These are phyloP conservation scores for Ibidorhyncha struthersii DNA, from an alignment of 2,113 vertebrate genomes.

Conservation along the genomic window DNA sequence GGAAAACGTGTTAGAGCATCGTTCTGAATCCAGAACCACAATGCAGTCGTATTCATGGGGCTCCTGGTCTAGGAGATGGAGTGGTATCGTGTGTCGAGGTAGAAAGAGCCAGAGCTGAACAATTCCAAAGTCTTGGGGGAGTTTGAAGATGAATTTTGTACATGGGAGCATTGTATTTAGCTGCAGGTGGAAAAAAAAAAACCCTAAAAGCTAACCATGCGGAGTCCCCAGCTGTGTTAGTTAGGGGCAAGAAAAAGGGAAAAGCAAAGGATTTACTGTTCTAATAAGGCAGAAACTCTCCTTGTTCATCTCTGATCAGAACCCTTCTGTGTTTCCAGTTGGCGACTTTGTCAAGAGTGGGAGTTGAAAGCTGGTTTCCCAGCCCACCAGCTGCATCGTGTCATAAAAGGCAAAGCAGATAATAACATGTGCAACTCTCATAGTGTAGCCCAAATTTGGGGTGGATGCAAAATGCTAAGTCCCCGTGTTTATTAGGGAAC, in stretches of 20 bases:
- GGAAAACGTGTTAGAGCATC: neutral
- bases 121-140: neutral
- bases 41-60: fast-evolving
- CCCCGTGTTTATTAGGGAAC: neutral
- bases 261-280: neutral
- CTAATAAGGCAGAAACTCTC: neutral
- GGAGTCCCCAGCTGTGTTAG: neutral
- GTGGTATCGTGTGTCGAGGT: neutral
- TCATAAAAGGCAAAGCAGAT: neutral
- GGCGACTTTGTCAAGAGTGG: neutral
- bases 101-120: neutral
- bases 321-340: constrained; percentile 11
- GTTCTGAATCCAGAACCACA: neutral
- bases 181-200: neutral
- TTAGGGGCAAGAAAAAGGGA: neutral
- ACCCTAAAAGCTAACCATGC: neutral
- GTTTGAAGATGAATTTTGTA: neutral
- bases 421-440: neutral
- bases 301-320: neutral
- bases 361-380: neutral
- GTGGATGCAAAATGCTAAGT: neutral
- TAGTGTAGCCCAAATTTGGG: neutral
- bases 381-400: neutral
- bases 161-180: neutral
- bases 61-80: neutral